Evolutionary conservation across 2,113 vertebrate species (phyloP).

Genomic region (Pelvicachromis taeniatus): DNA sequence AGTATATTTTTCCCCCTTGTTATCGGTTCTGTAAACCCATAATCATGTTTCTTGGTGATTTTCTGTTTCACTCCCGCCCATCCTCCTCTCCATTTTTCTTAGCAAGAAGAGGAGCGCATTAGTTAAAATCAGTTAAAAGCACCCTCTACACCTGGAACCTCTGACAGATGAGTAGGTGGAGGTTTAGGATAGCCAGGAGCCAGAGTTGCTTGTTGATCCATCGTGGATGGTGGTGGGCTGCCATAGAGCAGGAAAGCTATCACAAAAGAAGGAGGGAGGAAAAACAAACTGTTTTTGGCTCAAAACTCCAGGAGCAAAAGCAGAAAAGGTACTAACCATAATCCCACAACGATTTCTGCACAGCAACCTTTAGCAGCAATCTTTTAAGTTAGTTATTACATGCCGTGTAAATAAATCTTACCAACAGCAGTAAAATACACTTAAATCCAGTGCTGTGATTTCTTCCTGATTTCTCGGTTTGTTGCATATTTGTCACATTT

Average conservation of each 20-base stretch:
- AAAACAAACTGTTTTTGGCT: background rate
- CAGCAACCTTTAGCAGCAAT: background rate
- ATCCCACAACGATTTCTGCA: background rate
- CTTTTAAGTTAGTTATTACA: background rate
- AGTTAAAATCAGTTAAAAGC: background rate
- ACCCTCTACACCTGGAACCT: background rate
- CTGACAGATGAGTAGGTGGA: slow-evolving; percentile 36
- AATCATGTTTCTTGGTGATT: background rate
- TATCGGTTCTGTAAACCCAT: slow-evolving; percentile 1
- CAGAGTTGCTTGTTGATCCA: slow-evolving; percentile 4
- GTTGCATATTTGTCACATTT: background rate
- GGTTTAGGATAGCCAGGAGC: slow-evolving; percentile 23
- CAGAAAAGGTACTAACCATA: background rate
- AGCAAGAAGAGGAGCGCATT: background rate
- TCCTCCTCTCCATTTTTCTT: background rate
- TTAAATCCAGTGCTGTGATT: background rate
- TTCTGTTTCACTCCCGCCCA: background rate
- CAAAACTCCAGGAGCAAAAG: background rate
- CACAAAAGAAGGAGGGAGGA: background rate
- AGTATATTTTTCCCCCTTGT: background rate
- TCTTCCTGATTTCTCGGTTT: background rate
- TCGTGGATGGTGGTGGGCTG: background rate
- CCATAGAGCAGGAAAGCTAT: background rate
- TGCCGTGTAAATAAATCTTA: background rate
- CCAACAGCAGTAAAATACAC: background rate